Base-by-base conservation (phyloP, 2,888 invertebrate species). In the Gymnoscelis rufifasciata region DNA sequence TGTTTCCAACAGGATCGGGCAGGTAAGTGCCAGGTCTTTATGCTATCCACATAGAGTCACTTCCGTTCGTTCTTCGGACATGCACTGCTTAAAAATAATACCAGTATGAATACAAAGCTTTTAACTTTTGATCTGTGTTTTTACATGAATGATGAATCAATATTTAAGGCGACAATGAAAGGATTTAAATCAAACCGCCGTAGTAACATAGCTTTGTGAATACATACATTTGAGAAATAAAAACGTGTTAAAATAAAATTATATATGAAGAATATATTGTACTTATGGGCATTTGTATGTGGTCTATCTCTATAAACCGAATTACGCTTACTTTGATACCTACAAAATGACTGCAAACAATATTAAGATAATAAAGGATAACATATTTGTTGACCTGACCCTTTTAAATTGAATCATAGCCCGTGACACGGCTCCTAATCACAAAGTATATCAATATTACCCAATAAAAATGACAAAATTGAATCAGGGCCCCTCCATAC, bases 391-490 rank as follows among this genome's bases (percentile, higher is more conserved):
- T 36, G 45, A 42, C 47, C 42, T 71, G 75, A 73, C 76, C 73
- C 74, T 68, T 59, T 55, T 50, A 64, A 73, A 71, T 71, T 68
- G 67, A 66, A 69, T 71, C 56, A 59, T 62, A 60, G 66, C 64
- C 68, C 66, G 56, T 68, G 66, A 72, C 74, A 72, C 64, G 56
- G 64, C 63, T 57, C 67, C 70, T 76, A 78, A 78, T 81, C 76
- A 78, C 65, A 75, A 76, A 74, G 72, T 74, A 69, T 80, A 83
- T 81, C 78, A 79, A 81, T 81, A 81, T 74, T 77, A 71, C 68
- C 71, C 79, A 83, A 84, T 84, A 79, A 82, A 83, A 77, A 78
- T 52, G 78, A 79, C 79, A 70, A 80, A 83, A 83, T 82, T 67
- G 68, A 82, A 82, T 84, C 81, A 80, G 64, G 70, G 52, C 59